These are phyloP conservation scores for Chondrilla cf. caribensis DNA, from an alignment of 37 sponge, comb jelly and placozoan species.

Conservation along the genomic window DNA sequence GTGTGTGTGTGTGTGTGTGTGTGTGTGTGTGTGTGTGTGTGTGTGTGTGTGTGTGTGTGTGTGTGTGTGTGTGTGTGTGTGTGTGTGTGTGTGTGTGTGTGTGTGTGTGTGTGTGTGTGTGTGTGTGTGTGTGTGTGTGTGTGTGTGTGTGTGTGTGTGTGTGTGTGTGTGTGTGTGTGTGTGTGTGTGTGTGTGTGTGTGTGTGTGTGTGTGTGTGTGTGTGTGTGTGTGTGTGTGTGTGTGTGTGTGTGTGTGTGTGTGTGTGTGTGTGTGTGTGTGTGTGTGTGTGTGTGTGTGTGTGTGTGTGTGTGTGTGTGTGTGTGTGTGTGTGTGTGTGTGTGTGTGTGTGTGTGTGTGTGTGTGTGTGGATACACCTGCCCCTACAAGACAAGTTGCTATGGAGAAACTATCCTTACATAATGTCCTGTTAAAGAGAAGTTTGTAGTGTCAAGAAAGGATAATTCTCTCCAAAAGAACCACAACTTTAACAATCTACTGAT, in stretches of 20 bases:
- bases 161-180: slow-evolving; percentile 25
- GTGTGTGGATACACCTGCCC: too few relatives aligned
- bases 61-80: slow-evolving; percentile 4
- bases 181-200: slow-evolving; percentile 27
- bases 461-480: too few relatives aligned
- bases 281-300: background rate
- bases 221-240: background rate
- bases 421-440: too few relatives aligned
- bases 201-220: slow-evolving; percentile 13
- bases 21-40: slow-evolving; percentile 26
- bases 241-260: background rate
- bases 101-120: slow-evolving; percentile 21
- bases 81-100: background rate
- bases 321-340: too few relatives aligned
- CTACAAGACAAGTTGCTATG: too few relatives aligned
- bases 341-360: too few relatives aligned
- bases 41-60: slow-evolving; percentile 31
- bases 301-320: too few relatives aligned
- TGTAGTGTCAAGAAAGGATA: too few relatives aligned
- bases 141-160: slow-evolving; percentile 36
- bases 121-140: slow-evolving; percentile 23
- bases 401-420: too few relatives aligned
- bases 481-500: too few relatives aligned
- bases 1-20: slow-evolving; percentile 27
- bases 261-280: background rate